Percentiles rank a stretch among this genome's conserved stretches.
Evolutionary conservation across 2,888 invertebrate species (phyloP).

Genomic region (Nemurella pictetii): DNA sequence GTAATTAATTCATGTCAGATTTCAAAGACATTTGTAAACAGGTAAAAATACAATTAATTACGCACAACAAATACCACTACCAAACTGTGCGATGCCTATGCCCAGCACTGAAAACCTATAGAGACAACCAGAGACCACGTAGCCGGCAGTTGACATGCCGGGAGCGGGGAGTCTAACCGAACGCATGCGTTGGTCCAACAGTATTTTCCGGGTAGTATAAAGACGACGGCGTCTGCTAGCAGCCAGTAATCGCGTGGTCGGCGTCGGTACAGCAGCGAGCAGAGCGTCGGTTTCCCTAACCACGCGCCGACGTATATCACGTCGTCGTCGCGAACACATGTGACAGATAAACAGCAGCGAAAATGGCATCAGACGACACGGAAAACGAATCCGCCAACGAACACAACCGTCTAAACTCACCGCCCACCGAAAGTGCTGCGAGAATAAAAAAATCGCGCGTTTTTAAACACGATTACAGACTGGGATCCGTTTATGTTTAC

Average conservation of each 20-base stretch:
- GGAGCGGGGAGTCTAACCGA: no score
- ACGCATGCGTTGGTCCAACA: slow-evolving; percentile 8
- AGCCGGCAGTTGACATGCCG: not conserved
- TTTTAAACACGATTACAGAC: not conserved
- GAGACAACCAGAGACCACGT: not conserved
- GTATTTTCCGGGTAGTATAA: not conserved
- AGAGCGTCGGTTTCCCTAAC: no score
- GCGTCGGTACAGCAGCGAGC: not conserved
- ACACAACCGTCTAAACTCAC: not conserved
- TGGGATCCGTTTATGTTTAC: slow-evolving; percentile 36
- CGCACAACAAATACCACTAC: no score
- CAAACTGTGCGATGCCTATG: no score
- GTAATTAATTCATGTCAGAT: no score
- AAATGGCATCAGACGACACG: slow-evolving; percentile 1
- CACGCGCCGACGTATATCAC: not conserved
- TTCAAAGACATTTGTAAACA: no score
- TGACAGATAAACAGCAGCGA: not conserved
- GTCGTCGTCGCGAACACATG: not conserved
- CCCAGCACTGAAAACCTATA: no score
- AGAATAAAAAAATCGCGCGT: slow-evolving; percentile 17
- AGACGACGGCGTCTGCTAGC: not conserved
- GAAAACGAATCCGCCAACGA: not conserved
- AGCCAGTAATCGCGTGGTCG: slow-evolving; percentile 7
- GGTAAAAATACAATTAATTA: no score
- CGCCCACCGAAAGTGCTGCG: not conserved